These are phyloP conservation scores for Cepaea nemoralis DNA, from an alignment of 1,140 invertebrate species.

Conservation along the genomic window DNA sequence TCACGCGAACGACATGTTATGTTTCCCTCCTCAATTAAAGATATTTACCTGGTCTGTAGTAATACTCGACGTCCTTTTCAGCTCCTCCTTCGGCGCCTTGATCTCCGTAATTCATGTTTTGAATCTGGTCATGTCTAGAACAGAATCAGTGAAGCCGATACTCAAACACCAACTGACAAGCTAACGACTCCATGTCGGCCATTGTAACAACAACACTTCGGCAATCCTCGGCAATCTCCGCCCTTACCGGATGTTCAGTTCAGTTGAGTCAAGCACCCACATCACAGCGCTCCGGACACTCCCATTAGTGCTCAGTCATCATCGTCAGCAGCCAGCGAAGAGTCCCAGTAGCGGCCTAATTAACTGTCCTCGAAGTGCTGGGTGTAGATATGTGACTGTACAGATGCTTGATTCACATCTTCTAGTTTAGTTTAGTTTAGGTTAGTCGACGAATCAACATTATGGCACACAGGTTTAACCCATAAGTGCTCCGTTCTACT, in stretches of 20 bases:
- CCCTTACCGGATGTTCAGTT: constrained; percentile 49
- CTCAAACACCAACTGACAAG: constrained; percentile 47
- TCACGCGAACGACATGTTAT: not conserved
- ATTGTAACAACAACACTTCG: constrained; percentile 61
- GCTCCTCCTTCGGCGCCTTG: constrained; percentile 56
- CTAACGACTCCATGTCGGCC: constrained; percentile 62
- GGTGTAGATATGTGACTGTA: no score
- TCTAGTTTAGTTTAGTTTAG: no score
- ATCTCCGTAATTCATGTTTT: constrained; percentile 61
- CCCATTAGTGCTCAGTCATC: no score
- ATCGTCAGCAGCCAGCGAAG: no score
- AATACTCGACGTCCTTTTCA: constrained; percentile 65
- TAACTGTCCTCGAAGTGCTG: no score
- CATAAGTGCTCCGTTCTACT: no score
- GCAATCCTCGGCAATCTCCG: constrained; percentile 58
- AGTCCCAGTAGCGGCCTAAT: no score
- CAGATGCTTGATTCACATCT: no score
- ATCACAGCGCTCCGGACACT: no score
- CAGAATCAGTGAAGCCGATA: constrained; percentile 44
- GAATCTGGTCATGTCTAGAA: constrained; percentile 41
- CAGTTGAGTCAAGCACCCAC: no score
- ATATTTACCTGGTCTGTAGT: constrained; percentile 60
- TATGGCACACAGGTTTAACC: no score
- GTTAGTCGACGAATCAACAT: no score
- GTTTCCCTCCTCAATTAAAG: not conserved